Evolutionary conservation across 2,797 vertebrate species (phyloP).

Genomic region (Onychomys arenicola): DNA sequence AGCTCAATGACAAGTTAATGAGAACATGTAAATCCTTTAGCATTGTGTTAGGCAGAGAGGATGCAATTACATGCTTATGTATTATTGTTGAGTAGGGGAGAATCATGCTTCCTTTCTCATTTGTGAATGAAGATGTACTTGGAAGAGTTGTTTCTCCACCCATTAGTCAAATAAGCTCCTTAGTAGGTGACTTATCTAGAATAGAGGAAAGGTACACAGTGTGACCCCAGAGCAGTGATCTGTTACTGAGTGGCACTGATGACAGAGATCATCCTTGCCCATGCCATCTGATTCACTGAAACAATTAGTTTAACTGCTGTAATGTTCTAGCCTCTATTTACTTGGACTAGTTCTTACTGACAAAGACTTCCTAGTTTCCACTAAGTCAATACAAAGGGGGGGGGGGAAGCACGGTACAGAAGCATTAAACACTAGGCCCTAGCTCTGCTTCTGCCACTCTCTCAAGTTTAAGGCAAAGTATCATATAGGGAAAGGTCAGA

Average conservation of each 20-base stretch:
- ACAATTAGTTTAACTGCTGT: neutral
- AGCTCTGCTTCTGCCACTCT: neutral
- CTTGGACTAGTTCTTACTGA: neutral
- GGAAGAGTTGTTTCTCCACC: constrained; percentile 5
- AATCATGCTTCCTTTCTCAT: neutral
- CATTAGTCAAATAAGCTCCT: neutral
- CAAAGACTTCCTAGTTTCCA: constrained; percentile 25
- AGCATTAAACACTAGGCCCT: neutral
- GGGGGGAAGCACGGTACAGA: neutral
- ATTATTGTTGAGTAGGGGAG: neutral
- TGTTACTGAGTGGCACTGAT: neutral
- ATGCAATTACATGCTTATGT: constrained; percentile 1
- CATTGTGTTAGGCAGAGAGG: neutral
- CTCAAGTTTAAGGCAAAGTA: neutral
- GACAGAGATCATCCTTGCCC: too few species aligned
- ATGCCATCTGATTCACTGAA: neutral
- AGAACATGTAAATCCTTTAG: constrained; percentile 7
- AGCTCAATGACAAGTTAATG: neutral
- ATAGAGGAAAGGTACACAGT: neutral
- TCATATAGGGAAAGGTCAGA: neutral
- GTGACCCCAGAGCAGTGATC: neutral
- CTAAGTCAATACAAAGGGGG: constrained; percentile 1
- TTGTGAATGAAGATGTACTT: neutral
- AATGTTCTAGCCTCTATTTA: neutral
- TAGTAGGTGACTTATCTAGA: neutral